Base-by-base conservation (phyloP, 64 coral and sea anemone genomes). In the Pocillopora damicornis region DNA sequence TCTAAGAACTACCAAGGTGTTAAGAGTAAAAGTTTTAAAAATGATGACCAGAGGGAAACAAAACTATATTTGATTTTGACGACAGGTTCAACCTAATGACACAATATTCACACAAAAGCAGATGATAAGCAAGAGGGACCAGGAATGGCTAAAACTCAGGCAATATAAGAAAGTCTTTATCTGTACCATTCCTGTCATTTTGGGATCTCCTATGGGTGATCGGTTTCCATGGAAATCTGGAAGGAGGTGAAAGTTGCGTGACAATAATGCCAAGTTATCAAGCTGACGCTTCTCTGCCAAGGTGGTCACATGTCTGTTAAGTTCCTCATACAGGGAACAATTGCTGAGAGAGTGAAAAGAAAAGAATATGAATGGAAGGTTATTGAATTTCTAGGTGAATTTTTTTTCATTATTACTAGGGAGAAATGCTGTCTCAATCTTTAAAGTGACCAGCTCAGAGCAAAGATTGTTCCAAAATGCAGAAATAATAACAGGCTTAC, bases 211-310 rank as follows among this genome's bases (percentile, higher is more conserved):
- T 75, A 95, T 71, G 16, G 96, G 96, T 65, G 96, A 98, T 20
- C 96, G 89, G 87, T 98, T 98, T 58, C 96, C 96, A 95, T 98
- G 93, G 84, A 98, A 98, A 76, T 98, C 96, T 86, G 96, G 96
- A 60, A 95, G 79, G 23, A 98, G 79, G 77, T 98, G 96, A 37
- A 87, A 86, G 60, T 95, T 72, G 60, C 78, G 82, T 77, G 96
- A 87, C 17, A 98, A 73, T 16, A 90, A 94, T 14, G 92, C 92
- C 8, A 75, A 51, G 37, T 93, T 89, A 13, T 18, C 37, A 57
- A 92, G 77, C 25, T 83, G 22, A 23, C 37, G 36, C 38, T 63
- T 75, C 30, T 79, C 37, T 63, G 87, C 90, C 7, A 94, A 62
- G 23, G 20, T 15, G 56, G 60, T 35, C 13, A 88, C 63, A 18